Percentiles rank a stretch among this genome's conserved stretches.
These are phyloP conservation scores for Dusona sp. DNA, from an alignment of 2,888 invertebrate genomes.

Conservation along the genomic window DNA sequence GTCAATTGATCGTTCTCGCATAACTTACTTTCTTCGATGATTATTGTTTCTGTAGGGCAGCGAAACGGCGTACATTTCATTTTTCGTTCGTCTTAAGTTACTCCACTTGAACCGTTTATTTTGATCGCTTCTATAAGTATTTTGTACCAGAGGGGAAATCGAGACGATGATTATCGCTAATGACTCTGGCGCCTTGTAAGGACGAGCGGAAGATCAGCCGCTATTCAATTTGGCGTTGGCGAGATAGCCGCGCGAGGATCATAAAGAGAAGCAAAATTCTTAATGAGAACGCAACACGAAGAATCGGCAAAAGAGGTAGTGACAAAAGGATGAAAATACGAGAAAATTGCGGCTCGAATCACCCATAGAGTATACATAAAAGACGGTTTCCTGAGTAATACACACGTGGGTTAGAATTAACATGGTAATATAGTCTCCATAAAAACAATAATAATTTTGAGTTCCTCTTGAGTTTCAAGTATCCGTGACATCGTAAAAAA, in stretches of 20 bases:
- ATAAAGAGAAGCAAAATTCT: conserved; percentile 22
- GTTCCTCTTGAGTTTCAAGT: background rate
- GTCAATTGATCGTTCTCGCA: background rate
- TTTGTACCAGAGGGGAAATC: conserved; percentile 14
- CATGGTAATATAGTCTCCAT: conserved; percentile 6
- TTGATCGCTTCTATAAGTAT: conserved; percentile 4
- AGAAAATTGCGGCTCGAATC: background rate
- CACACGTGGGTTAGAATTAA: background rate
- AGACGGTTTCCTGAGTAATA: background rate
- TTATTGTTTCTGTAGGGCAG: background rate
- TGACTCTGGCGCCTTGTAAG: conserved; percentile 61
- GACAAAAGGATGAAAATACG: conserved; percentile 3
- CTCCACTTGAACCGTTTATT: background rate
- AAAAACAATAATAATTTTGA: conserved; percentile 12
- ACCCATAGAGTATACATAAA: background rate
- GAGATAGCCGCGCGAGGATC: conserved; percentile 27
- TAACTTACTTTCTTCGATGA: background rate
- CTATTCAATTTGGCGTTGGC: conserved; percentile 61
- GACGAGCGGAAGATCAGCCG: conserved; percentile 35
- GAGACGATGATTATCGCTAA: conserved; percentile 58
- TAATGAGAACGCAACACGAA: background rate
- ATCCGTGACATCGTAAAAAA: conserved; percentile 14
- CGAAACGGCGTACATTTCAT: background rate
- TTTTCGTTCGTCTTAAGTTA: background rate
- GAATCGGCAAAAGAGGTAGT: background rate